phyloP scores from a whole-genome alignment of 1,140 invertebrate species.

The Apocrypta bakeri region DNA sequence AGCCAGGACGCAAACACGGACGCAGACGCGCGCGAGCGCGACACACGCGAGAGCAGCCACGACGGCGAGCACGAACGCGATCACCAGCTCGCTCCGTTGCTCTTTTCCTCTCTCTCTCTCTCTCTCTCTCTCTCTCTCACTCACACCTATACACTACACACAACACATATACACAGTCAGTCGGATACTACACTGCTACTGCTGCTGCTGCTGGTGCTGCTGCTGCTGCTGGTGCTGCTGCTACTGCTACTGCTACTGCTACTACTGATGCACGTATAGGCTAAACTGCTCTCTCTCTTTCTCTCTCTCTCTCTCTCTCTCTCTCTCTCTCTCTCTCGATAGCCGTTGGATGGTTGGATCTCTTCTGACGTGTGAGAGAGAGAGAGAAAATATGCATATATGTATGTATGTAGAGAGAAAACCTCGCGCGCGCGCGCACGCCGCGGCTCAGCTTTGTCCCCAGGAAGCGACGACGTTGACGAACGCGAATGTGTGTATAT shows the following conservation, averaged over 20 bases:
- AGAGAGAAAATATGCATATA: neutral
- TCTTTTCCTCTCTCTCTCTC: neutral
- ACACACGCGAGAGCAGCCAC: conserved; percentile 52
- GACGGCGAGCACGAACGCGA: conserved; percentile 48
- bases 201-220: neutral
- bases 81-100: conserved; percentile 13
- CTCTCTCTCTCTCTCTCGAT: no score
- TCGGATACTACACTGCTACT: neutral
- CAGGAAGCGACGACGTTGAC: neutral
- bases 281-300: no score
- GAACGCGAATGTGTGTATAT: neutral
- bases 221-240: neutral
- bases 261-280: no score
- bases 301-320: no score
- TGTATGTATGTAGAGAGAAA: neutral
- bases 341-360: no score
- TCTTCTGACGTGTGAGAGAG: no score
- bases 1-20: conserved; percentile 52
- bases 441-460: neutral
- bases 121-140: neutral
- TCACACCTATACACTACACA: neutral
- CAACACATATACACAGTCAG: neutral
- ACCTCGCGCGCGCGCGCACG: neutral
- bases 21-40: conserved; percentile 52
- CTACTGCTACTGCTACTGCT: no score